Percentiles rank a stretch among this genome's conserved stretches.
Evolutionary conservation across 35 echinoderm and acorn worm species (phyloP).

Genomic region (Strongylocentrotus purpuratus): DNA sequence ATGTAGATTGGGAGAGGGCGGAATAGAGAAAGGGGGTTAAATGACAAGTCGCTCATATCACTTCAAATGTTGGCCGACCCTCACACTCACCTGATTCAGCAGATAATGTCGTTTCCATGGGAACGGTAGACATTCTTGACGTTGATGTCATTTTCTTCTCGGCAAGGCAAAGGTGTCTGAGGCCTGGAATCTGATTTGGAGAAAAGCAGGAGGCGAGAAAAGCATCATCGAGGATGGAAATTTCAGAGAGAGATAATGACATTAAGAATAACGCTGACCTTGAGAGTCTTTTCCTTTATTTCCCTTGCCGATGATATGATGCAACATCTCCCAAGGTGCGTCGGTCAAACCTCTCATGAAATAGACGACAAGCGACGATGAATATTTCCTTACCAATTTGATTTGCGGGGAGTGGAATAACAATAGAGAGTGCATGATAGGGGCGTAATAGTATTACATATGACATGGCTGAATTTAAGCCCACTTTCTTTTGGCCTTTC

Average conservation of each 20-base stretch:
- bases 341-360: neutral
- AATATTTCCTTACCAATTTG: neutral
- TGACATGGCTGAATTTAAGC: neutral
- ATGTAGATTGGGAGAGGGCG: neutral
- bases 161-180: neutral
- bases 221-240: neutral
- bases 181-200: conserved; percentile 10
- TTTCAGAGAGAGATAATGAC: neutral
- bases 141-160: conserved; percentile 14
- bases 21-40: neutral
- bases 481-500: neutral
- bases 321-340: neutral
- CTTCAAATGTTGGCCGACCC: conserved; percentile 31
- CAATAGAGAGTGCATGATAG: neutral
- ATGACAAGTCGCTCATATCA: neutral
- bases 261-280: neutral
- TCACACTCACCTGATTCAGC: conserved; percentile 25
- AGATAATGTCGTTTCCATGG: conserved; percentile 45
- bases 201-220: conserved; percentile 21
- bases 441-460: neutral
- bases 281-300: neutral
- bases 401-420: neutral
- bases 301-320: neutral
- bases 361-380: neutral
- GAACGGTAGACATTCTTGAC: conserved; percentile 54